phyloP scores from a whole-genome alignment of 2,888 invertebrate species.

The Phrixothrix hirtus region DNA sequence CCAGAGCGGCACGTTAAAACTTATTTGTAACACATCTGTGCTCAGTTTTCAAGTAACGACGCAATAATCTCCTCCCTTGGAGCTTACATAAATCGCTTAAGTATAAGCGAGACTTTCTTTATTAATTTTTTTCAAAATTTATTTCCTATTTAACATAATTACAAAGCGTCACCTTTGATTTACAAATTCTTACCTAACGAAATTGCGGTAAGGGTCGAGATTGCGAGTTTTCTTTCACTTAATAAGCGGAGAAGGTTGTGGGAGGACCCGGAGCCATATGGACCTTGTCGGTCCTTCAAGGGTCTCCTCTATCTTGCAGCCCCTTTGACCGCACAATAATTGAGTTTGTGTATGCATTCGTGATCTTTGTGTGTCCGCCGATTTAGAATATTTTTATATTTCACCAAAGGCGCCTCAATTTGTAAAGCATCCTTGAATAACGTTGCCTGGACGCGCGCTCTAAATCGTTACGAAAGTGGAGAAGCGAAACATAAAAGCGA shows the following conservation, averaged over 20 bases:
- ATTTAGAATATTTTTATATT: conserved; percentile 18
- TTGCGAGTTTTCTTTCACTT: conserved; percentile 16
- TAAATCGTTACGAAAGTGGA: conserved; percentile 6
- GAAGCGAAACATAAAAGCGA: neutral
- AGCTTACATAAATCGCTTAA: neutral
- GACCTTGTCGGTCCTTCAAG: conserved; percentile 14
- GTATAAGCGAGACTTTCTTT: neutral
- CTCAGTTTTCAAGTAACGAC: conserved; percentile 14
- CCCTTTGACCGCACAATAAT: conserved; percentile 28
- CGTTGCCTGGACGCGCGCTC: conserved; percentile 18
- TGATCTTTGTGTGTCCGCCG: conserved; percentile 20
- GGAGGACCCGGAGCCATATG: conserved; percentile 19
- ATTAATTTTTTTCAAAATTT: conserved; percentile 1
- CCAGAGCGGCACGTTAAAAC: conserved; percentile 21
- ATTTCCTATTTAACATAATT: conserved; percentile 3
- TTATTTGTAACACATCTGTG: conserved; percentile 30
- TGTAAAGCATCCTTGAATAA: conserved; percentile 14
- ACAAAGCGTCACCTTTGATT: conserved; percentile 11
- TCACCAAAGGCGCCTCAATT: conserved; percentile 8
- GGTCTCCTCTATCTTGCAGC: conserved; percentile 15
- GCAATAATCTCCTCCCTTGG: conserved; percentile 8
- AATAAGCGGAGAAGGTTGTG: conserved; percentile 19
- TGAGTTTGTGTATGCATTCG: conserved; percentile 22
- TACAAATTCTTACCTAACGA: conserved; percentile 10
- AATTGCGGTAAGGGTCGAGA: conserved; percentile 11